These are phyloP conservation scores for Acanthiza pusilla DNA, from an alignment of 2,797 vertebrate species.

Conservation along the genomic window DNA sequence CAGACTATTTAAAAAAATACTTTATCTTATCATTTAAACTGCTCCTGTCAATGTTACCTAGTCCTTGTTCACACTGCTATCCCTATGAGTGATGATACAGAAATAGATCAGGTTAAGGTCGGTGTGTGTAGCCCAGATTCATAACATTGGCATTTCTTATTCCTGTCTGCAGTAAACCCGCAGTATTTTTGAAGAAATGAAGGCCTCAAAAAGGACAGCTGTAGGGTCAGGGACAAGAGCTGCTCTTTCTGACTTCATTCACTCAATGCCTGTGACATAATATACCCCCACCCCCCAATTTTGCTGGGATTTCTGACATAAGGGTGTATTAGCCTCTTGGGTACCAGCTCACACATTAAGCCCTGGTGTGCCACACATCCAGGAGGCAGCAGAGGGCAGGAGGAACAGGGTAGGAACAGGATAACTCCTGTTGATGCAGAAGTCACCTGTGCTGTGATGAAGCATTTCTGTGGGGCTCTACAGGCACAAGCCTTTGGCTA, in stretches of 20 bases:
- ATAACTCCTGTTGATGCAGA: background rate
- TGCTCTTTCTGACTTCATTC: background rate
- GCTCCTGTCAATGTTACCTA: constrained; percentile 11
- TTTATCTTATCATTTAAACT: constrained; percentile 37
- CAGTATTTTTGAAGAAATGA: background rate
- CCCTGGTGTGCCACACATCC: background rate
- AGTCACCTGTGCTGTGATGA: background rate
- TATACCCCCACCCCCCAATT: fast-evolving
- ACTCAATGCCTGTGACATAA: background rate
- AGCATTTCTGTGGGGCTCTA: background rate
- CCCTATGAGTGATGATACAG: background rate
- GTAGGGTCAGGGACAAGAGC: background rate
- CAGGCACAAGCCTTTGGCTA: background rate
- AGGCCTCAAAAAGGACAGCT: background rate
- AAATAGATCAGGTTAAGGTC: constrained; percentile 25
- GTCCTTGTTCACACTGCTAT: background rate
- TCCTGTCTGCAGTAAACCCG: fast-evolving
- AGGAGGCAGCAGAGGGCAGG: background rate
- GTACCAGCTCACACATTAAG: background rate
- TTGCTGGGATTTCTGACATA: background rate
- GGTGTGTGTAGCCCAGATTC: background rate
- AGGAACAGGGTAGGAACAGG: background rate
- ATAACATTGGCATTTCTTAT: background rate
- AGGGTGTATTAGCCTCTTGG: background rate
- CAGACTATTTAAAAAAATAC: constrained; percentile 31